These are phyloP conservation scores for Auanema sp. DNA, from an alignment of 2,888 invertebrate species.

Conservation along the genomic window DNA sequence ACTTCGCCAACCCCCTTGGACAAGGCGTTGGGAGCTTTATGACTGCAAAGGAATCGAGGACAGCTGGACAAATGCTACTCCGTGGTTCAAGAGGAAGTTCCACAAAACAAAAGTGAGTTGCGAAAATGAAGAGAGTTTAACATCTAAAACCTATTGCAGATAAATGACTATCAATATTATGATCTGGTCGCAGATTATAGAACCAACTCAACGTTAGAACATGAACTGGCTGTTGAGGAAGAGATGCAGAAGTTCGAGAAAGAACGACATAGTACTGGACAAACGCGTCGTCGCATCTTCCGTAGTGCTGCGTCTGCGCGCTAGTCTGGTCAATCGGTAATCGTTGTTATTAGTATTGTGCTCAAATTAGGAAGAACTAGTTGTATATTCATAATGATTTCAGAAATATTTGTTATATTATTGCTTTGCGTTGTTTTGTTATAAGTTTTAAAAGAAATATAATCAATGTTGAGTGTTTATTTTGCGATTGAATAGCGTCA, in stretches of 20 bases:
- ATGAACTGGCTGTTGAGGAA: slow-evolving; percentile 45
- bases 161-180: slow-evolving; percentile 55
- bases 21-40: slow-evolving; percentile 75
- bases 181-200: slow-evolving; percentile 57
- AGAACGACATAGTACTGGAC: slow-evolving; percentile 52
- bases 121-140: too few relatives aligned
- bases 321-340: slow-evolving; percentile 13
- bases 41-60: slow-evolving; percentile 58
- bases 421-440: neutral
- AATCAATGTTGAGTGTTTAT: too few relatives aligned
- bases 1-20: slow-evolving; percentile 78
- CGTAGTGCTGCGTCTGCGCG: slow-evolving; percentile 45
- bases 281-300: slow-evolving; percentile 52
- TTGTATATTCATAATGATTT: slow-evolving; percentile 1
- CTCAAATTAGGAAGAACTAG: neutral
- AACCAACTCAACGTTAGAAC: slow-evolving; percentile 47
- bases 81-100: slow-evolving; percentile 60
- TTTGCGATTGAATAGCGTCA: too few relatives aligned
- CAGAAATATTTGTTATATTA: neutral
- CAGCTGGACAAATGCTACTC: slow-evolving; percentile 54
- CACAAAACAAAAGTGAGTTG: slow-evolving; percentile 40
- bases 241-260: slow-evolving; percentile 41
- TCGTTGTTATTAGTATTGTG: neutral
- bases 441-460: too few relatives aligned
- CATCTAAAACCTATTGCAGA: slow-evolving; percentile 19